Evolutionary conservation across 2,113 vertebrate genomes (phyloP), one percentile per base, ranked within the genome.

Genomic region (Lepidothrix coronata): DNA sequence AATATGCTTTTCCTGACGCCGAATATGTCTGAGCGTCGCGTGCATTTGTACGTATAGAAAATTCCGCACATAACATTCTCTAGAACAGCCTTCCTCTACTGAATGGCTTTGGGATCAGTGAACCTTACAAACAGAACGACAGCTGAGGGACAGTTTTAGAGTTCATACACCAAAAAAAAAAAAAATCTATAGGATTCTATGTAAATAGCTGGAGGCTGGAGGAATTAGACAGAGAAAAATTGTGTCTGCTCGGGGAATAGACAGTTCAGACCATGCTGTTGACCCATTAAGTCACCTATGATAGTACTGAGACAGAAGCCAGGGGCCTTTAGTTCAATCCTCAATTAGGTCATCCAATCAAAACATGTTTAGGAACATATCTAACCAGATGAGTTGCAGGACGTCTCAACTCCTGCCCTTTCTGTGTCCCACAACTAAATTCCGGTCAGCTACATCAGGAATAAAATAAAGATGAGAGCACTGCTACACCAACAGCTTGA

Each of bases 311-410:
- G 68, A 95, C 70, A 95, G 73, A 96, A 93, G 92, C 85, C 92
- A 93, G 72, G 39, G 80, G 58, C 88, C 89, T 81, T 76, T 30
- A 85, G 86, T 74, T 92, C 95, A 95, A 54, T 91, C 89, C 70
- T 86, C 89, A 97, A 91, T 95, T 97, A 97, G 95, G 96, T 95
- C 96, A 96, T 55, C 86, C 89, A 93, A 82, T 96, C 76, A 94
- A 91, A 96, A 85, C 0, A 2, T 82, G 88, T 75, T 95, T 94
- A 52, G 73, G 77, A 95, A 62, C 74, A 59, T 51, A 95, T 92
- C 90, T 92, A 93, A 94, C 35, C 75, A 90, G 87, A 79, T 0
- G 1, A 88, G 71, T 31, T 77, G 24, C 87, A 85, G 82, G 43
- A 88, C 58, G 67, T 83, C 71, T 96, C 78, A 83, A 55, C 71